Evolutionary conservation across 2,113 vertebrate species (phyloP).

Genomic region (Rhinolophus sinicus): DNA sequence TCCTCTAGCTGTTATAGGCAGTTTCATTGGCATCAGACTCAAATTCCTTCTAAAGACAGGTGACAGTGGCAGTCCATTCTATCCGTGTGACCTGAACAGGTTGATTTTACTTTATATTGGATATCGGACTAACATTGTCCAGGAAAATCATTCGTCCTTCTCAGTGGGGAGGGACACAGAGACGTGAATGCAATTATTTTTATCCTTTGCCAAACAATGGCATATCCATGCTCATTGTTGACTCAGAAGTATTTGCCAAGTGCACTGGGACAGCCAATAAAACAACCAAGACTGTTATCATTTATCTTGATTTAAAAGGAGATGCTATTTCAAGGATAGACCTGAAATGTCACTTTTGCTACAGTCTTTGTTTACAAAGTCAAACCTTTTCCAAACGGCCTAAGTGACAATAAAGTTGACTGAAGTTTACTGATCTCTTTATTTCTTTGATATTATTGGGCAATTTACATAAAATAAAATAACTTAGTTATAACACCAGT

Average conservation of each 20-base stretch:
- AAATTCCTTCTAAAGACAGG: constrained; percentile 41
- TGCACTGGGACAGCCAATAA: constrained; percentile 9
- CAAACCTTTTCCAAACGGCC: not conserved
- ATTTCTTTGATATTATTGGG: not conserved
- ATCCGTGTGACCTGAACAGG: not conserved
- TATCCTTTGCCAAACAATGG: constrained; percentile 10
- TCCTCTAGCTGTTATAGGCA: not conserved
- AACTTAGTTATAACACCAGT: not conserved
- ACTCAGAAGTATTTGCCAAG: constrained; percentile 42
- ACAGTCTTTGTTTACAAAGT: not conserved
- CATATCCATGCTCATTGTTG: not conserved
- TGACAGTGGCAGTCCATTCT: not conserved
- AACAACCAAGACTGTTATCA: not conserved
- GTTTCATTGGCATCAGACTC: not conserved
- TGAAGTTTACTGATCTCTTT: not conserved
- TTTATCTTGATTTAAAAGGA: constrained; percentile 63
- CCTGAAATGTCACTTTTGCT: constrained; percentile 52
- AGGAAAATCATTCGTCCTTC: constrained; percentile 60
- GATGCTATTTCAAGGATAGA: constrained; percentile 44
- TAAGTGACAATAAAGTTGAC: not conserved
- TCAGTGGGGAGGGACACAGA: not conserved
- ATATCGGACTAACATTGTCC: constrained; percentile 32
- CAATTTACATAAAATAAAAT: not conserved
- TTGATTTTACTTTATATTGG: constrained; percentile 56
- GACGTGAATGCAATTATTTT: constrained; percentile 4